Base-by-base conservation (phyloP, 2,888 invertebrate species). In the Apantesis nais region DNA sequence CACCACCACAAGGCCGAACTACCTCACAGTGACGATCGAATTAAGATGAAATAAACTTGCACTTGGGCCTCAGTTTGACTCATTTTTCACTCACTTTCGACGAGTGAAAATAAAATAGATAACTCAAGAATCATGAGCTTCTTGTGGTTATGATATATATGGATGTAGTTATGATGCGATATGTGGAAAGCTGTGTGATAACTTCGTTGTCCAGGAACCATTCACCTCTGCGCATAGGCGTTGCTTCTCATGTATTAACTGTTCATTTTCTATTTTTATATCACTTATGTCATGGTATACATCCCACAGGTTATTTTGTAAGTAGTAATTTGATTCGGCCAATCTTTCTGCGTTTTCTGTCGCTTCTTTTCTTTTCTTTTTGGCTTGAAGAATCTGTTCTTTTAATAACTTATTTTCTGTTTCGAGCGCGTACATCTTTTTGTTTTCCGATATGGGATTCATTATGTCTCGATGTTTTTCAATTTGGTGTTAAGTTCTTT, bases 271-370 rank as follows among this genome's bases (percentile, higher is more conserved):
- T 22, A 48, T 62, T 79, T 84, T 87, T 63, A 92, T 81, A 25
- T 74, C 78, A 44, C 79, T 60, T 66, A 92, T 79, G 73, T 92
- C 87, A 1, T 72, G 65, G 44, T 77, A 78, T 0, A 88, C 84
- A 75, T 89, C 85, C n/a, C 74, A 68, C 7, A 92, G 83, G 71
- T 84, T 76, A 55, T 89, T 90, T 77, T 90, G 86, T 48, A 93
- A 82, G 74, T 85, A 87, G 73, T 81, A 90, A 71, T 94, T 94
- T 0, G 86, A 82, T 81, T 93, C 92, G 0, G 92, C 91, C 39
- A 92, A 74, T 31, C 60, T 82, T 44, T 82, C 78, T 0, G 93
- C 91, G 29, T 87, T 85, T 2, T 74, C 74, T 25, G 88, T 86
- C 0, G 94, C 94, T 78, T 93, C 91, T 0, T 77, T 73, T 44